Percentiles rank a stretch among this genome's conserved stretches.
phyloP scores from a whole-genome alignment of 2,113 vertebrate genomes.

The Colinus virginianus region DNA sequence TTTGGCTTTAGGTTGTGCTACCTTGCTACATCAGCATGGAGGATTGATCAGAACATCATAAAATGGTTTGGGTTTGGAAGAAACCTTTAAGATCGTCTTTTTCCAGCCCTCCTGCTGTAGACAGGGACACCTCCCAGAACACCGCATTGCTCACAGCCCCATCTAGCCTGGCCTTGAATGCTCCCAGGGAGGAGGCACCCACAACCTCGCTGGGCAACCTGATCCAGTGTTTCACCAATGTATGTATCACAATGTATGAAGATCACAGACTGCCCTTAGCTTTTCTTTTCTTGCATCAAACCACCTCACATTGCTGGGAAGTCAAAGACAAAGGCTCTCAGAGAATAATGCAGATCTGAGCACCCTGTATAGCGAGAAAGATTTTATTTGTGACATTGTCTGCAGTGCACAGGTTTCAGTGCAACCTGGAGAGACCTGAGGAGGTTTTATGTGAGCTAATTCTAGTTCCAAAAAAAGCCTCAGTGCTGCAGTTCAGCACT shows the following conservation, averaged over 20 bases:
- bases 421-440: background rate
- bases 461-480: background rate
- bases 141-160: too few relatives aligned
- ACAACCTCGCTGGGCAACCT: too few relatives aligned
- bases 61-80: too few relatives aligned
- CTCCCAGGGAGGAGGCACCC: too few relatives aligned
- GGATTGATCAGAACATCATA: background rate
- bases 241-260: background rate
- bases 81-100: too few relatives aligned
- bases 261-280: background rate
- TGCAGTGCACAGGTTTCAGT: fast-evolving
- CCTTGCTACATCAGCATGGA: background rate
- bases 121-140: too few relatives aligned
- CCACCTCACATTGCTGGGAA: background rate
- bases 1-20: background rate
- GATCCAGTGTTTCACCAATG: too few relatives aligned
- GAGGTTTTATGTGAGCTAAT: background rate
- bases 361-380: background rate
- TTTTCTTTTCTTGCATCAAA: background rate
- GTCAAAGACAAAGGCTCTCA: background rate
- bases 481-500: background rate
- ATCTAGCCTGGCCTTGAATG: too few relatives aligned
- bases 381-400: background rate
- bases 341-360: background rate
- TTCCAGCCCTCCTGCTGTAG: too few relatives aligned